phyloP scores from a whole-genome alignment of 2,888 invertebrate genomes.

The Ochlodes sylvanus region DNA sequence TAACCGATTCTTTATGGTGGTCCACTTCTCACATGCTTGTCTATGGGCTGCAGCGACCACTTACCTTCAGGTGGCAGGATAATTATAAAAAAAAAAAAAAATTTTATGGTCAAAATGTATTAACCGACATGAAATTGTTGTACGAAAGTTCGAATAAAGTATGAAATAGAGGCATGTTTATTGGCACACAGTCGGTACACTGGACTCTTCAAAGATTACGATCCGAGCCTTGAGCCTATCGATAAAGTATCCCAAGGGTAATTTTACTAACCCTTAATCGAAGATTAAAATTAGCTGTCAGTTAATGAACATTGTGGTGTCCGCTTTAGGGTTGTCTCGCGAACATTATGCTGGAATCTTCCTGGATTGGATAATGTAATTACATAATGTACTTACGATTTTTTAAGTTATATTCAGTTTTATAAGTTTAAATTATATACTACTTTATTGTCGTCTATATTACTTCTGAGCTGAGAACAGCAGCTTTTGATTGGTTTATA shows the following conservation, averaged over 20 bases:
- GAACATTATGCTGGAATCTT: background rate
- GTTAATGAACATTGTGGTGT: conserved; percentile 61
- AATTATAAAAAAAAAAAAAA: too few species aligned
- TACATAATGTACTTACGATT: background rate
- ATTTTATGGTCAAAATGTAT: background rate
- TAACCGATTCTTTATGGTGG: too few species aligned
- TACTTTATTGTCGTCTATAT: too few species aligned
- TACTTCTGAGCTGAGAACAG: too few species aligned
- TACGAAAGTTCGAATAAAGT: conserved; percentile 18
- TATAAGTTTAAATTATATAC: too few species aligned
- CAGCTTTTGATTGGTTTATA: too few species aligned
- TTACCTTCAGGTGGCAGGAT: too few species aligned
- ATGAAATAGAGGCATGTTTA: conserved; percentile 19
- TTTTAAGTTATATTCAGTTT: too few species aligned
- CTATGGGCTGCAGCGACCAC: too few species aligned
- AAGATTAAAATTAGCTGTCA: conserved; percentile 80
- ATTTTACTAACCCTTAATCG: conserved; percentile 76
- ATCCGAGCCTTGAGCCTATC: conserved; percentile 34
- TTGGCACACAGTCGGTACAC: conserved; percentile 15
- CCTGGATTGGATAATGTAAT: background rate
- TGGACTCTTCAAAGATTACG: conserved; percentile 27
- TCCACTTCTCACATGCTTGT: too few species aligned
- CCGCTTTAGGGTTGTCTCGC: conserved; percentile 36
- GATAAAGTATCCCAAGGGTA: conserved; percentile 51
- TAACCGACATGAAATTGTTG: background rate